These are phyloP conservation scores for Pollimyrus isidori DNA, from an alignment of 2,113 vertebrate species.

Conservation along the genomic window DNA sequence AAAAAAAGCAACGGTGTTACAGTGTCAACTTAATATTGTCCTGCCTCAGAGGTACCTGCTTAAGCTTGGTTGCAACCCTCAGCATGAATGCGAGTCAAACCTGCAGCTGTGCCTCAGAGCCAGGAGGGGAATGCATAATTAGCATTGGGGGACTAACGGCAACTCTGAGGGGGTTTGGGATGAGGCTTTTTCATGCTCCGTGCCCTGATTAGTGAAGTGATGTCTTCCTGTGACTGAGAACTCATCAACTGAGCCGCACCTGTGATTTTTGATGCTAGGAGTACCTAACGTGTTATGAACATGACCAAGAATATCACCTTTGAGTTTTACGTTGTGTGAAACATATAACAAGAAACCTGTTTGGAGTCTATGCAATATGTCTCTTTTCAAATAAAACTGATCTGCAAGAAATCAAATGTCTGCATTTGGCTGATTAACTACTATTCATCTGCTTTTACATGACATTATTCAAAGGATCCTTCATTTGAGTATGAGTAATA, in stretches of 20 bases:
- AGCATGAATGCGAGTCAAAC: slow-evolving; percentile 39
- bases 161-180: background rate
- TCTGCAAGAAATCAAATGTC: background rate
- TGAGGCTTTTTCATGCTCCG: background rate
- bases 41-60: slow-evolving; percentile 38
- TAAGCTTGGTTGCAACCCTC: slow-evolving; percentile 36
- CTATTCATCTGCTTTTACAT: background rate
- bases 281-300: background rate
- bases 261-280: background rate
- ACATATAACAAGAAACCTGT: background rate
- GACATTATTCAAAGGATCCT: background rate
- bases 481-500: background rate
- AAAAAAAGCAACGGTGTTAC: slow-evolving; percentile 44
- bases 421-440: background rate
- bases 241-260: slow-evolving; percentile 18
- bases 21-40: slow-evolving; percentile 40
- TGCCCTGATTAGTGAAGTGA: slow-evolving; percentile 32
- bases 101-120: slow-evolving; percentile 24
- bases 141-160: slow-evolving; percentile 13
- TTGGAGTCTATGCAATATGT: background rate
- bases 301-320: background rate
- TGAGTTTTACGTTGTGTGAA: background rate
- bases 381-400: background rate
- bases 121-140: slow-evolving; percentile 42
- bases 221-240: slow-evolving; percentile 25